Conservation (phyloP, 2,113 vertebrate genomes). For the Notiomystis cincta region DNA sequence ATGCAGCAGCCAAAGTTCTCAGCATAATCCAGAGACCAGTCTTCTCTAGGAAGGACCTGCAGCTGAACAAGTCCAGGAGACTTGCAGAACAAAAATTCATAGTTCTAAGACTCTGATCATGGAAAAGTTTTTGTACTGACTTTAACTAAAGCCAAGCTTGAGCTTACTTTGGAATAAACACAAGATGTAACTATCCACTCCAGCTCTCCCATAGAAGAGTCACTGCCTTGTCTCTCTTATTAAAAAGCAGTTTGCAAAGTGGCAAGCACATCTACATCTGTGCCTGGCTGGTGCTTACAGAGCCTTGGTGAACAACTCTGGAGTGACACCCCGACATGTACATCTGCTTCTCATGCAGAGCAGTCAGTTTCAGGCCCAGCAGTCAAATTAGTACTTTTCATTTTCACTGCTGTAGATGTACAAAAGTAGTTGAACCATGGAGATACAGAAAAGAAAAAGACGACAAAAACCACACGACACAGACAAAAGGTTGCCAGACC, state of each 20-base stretch:
- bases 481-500: neutral
- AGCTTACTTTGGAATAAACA: neutral
- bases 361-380: neutral
- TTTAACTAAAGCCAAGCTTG: neutral
- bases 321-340: neutral
- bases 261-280: neutral
- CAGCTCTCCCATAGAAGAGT: neutral
- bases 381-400: neutral
- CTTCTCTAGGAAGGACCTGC: neutral
- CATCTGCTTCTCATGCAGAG: neutral
- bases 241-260: neutral
- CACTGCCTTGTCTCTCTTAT: neutral
- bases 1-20: neutral
- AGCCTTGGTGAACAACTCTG: neutral
- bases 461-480: rapidly evolving
- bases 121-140: neutral
- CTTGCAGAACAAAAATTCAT: neutral
- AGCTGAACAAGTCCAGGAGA: neutral
- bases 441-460: neutral
- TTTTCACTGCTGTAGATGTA: neutral
- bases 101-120: neutral
- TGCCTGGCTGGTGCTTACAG: rapidly evolving
- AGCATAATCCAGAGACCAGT: neutral
- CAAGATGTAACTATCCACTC: neutral
- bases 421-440: neutral